These are phyloP conservation scores for Drosophila affinis DNA, from an alignment of 2,888 invertebrate genomes.

Conservation along the genomic window DNA sequence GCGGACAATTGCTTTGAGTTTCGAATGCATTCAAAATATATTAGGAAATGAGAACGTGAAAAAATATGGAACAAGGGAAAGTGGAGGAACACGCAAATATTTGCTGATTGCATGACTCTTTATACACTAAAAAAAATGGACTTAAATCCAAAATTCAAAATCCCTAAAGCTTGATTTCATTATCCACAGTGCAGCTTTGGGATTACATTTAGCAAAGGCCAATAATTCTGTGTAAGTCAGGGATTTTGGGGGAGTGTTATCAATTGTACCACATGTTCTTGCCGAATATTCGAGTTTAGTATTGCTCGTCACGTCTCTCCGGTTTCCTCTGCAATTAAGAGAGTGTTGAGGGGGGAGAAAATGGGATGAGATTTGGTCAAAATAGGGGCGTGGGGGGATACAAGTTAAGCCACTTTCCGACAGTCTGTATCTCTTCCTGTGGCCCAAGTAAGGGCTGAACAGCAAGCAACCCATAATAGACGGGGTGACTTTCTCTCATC, in stretches of 20 bases:
- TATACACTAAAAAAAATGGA: neutral
- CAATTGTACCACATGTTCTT: slow-evolving; percentile 35
- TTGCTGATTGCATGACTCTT: slow-evolving; percentile 5
- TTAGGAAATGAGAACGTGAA: slow-evolving; percentile 7
- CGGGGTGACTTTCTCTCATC: slow-evolving; percentile 42
- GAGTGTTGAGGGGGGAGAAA: slow-evolving; percentile 31
- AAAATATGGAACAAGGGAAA: slow-evolving; percentile 17
- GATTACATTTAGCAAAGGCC: slow-evolving; percentile 20
- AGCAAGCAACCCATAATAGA: slow-evolving; percentile 1
- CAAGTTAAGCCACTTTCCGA: slow-evolving; percentile 9
- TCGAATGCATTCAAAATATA: slow-evolving; percentile 29
- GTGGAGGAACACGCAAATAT: slow-evolving; percentile 8
- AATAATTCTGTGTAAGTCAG: neutral
- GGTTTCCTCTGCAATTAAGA: slow-evolving; percentile 64
- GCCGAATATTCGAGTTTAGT: slow-evolving; percentile 35
- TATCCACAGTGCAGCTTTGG: slow-evolving; percentile 4
- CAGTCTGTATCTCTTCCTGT: slow-evolving; percentile 26
- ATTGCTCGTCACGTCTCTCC: slow-evolving; percentile 55
- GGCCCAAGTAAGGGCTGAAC: slow-evolving; percentile 12
- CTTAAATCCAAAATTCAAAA: neutral
- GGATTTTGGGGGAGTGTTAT: slow-evolving; percentile 5
- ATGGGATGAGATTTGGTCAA: slow-evolving; percentile 12
- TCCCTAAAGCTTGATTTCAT: neutral
- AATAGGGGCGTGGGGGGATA: neutral
- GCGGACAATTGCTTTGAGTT: slow-evolving; percentile 29